Conservation (phyloP, 2,113 vertebrate genomes). For the Plotosus lineatus region DNA sequence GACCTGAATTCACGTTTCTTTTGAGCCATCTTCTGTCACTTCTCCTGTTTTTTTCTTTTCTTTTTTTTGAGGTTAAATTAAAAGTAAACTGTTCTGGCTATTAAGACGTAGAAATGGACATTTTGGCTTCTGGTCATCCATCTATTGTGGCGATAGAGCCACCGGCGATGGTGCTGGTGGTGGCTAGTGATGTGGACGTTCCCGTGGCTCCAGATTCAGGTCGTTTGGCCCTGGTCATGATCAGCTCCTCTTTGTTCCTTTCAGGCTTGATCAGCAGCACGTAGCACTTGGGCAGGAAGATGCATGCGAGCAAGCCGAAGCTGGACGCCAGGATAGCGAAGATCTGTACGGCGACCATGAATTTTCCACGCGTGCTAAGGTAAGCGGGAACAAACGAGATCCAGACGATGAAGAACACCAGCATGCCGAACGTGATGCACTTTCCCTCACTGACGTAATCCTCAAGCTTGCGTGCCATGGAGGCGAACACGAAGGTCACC, state of each 20-base stretch:
- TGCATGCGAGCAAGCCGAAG: slow-evolving; percentile 80
- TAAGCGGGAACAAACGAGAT: slow-evolving; percentile 87
- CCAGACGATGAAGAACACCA: slow-evolving; percentile 87
- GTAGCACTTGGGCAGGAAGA: slow-evolving; percentile 84
- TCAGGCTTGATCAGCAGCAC: slow-evolving; percentile 80
- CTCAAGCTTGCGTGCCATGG: slow-evolving; percentile 76
- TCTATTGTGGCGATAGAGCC: slow-evolving; percentile 64
- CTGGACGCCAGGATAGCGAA: slow-evolving; percentile 86
- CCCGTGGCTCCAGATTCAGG: slow-evolving; percentile 68
- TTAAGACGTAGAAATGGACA: background rate
- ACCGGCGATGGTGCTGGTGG: slow-evolving; percentile 50
- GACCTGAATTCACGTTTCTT: background rate
- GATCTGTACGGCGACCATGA: slow-evolving; percentile 87
- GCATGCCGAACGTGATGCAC: slow-evolving; percentile 80
- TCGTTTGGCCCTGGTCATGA: slow-evolving; percentile 68
- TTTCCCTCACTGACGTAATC: slow-evolving; percentile 84
- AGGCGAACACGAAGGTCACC: slow-evolving; percentile 78
- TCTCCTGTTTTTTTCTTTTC: slow-evolving; percentile 6
- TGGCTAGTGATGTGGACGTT: slow-evolving; percentile 74
- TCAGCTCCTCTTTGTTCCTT: slow-evolving; percentile 76
- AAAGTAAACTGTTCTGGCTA: background rate
- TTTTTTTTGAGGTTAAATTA: background rate
- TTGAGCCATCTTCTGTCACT: background rate
- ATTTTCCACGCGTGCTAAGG: slow-evolving; percentile 84
- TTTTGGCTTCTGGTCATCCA: slow-evolving; percentile 59